phyloP scores from a whole-genome alignment of 2,888 invertebrate genomes.

The Carabus problematicus region DNA sequence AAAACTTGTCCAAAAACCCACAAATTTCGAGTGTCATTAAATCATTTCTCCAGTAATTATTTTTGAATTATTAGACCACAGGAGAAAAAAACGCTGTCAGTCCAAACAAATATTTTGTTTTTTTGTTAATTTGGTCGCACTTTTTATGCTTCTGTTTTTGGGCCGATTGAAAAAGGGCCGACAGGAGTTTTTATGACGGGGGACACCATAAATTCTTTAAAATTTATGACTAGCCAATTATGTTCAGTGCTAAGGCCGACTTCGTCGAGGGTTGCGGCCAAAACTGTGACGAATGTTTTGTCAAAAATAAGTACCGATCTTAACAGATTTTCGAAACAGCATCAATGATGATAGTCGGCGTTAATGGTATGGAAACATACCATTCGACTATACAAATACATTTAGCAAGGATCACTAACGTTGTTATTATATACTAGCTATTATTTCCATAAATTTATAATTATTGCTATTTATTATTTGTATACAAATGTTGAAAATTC shows the following conservation, averaged over 20 bases:
- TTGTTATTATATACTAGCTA: too few relatives aligned
- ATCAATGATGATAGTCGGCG: too few relatives aligned
- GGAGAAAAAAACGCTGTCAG: conserved; percentile 23
- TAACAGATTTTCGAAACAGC: too few relatives aligned
- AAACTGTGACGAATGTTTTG: conserved; percentile 3
- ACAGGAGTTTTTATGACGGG: conserved; percentile 38
- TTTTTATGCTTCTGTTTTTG: conserved; percentile 26
- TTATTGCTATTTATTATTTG: too few relatives aligned
- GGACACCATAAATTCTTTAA: conserved; percentile 48
- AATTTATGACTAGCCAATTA: conserved; percentile 51
- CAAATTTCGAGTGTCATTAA: not conserved
- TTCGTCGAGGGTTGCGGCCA: not conserved
- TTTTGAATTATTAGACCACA: conserved; percentile 26
- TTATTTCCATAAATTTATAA: too few relatives aligned
- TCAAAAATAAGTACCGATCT: not conserved
- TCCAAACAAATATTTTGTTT: conserved; percentile 32
- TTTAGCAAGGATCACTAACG: too few relatives aligned
- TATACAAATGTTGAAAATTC: too few relatives aligned
- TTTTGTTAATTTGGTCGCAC: conserved; percentile 23
- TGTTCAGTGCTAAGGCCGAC: conserved; percentile 37
- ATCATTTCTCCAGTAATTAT: conserved; percentile 32
- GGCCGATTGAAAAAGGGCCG: conserved; percentile 25
- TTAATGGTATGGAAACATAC: too few relatives aligned
- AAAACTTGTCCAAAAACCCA: conserved; percentile 1
- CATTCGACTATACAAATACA: too few relatives aligned